Conservation (phyloP, 1,140 invertebrate genomes). For the Nautilus pompilius region DNA sequence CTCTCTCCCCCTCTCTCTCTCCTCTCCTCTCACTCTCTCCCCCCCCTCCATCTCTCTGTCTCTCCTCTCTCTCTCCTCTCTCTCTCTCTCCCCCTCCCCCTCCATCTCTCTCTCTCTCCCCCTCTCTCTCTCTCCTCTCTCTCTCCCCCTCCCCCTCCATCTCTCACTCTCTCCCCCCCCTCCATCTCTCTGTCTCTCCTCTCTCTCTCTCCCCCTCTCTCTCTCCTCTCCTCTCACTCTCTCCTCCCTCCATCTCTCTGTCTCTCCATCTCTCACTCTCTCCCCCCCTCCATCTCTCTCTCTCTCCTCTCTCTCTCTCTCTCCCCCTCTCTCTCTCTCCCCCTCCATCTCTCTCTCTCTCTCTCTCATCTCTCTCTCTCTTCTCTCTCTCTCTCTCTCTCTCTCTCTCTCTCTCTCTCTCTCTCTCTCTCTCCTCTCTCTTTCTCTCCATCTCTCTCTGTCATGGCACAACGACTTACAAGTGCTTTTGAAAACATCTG, state of each 20-base stretch:
- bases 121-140: background rate
- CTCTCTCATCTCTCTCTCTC: background rate
- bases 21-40: background rate
- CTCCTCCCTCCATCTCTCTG: background rate
- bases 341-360: background rate
- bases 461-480: too few species aligned
- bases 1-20: slow-evolving; percentile 1
- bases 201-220: background rate
- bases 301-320: background rate
- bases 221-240: background rate
- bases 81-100: background rate
- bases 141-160: background rate
- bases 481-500: too few species aligned
- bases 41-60: background rate
- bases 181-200: background rate
- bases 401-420: background rate
- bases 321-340: background rate
- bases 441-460: background rate
- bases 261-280: background rate
- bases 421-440: background rate
- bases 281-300: background rate
- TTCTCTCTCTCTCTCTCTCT: background rate
- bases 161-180: background rate
- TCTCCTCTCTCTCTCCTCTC: background rate
- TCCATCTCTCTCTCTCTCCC: background rate